Percentiles rank a stretch among this genome's conserved stretches.
Evolutionary conservation across 2,888 invertebrate genomes (phyloP).

Genomic region (Epinotia brunnichana): DNA sequence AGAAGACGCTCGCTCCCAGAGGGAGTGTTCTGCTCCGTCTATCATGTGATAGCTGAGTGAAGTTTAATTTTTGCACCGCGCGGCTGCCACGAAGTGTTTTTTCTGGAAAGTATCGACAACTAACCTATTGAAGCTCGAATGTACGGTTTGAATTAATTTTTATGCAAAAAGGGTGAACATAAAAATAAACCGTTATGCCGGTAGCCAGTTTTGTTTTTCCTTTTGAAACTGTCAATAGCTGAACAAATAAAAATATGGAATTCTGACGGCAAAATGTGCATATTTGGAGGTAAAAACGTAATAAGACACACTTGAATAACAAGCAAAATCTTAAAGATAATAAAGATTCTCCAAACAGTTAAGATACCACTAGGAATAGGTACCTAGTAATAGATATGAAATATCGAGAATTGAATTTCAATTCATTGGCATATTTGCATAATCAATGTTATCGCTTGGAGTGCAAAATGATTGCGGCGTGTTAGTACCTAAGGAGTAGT

Average conservation of each 20-base stretch:
- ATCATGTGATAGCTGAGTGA: conserved; percentile 72
- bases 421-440: conserved; percentile 24
- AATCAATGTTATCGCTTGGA: conserved; percentile 24
- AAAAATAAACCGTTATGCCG: conserved; percentile 7
- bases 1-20: conserved; percentile 64
- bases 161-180: conserved; percentile 6
- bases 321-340: neutral
- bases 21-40: conserved; percentile 65
- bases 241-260: neutral
- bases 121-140: conserved; percentile 7
- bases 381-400: neutral
- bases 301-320: neutral
- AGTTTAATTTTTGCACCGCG: conserved; percentile 72
- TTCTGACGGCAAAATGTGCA: neutral
- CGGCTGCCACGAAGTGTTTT: conserved; percentile 29
- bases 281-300: neutral
- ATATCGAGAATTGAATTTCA: conserved; percentile 29
- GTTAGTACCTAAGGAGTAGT: conserved; percentile 11
- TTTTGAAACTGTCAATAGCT: conserved; percentile 5
- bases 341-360: neutral
- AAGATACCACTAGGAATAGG: neutral
- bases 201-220: neutral
- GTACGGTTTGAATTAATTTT: conserved; percentile 13
- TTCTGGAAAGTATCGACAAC: conserved; percentile 17
- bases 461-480: conserved; percentile 24